Evolutionary conservation across 2,888 invertebrate species (phyloP), one percentile per base, ranked within the genome.

Genomic region (Leptopterna dolabrata): DNA sequence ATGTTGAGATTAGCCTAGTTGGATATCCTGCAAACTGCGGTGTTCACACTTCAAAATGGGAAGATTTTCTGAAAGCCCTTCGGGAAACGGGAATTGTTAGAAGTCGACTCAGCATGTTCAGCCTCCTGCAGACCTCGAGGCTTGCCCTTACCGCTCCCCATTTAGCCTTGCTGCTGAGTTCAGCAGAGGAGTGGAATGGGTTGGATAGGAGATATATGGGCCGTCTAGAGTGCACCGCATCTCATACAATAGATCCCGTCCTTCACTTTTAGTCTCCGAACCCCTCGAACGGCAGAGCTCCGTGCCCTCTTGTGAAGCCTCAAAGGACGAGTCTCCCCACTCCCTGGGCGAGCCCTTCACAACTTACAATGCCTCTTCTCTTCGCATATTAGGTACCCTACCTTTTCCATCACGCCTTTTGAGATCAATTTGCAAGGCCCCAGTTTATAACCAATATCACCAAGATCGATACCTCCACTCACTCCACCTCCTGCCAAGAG

Each of bases 181-280:
- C 83, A 83, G 83, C 83, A 83, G 27, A 14, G 63, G 63, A 55
- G 6, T n/a, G 63, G 63, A 63, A 63, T 19, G 63, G 51, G 76
- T 41, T 14, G 27, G 78, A 19, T 19, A 1, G 70, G 63, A n/a
- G 83, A 43, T 63, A 83, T 83, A 43, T 83, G 83, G 83, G 83
- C 70, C 83, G 41, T 70, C 83, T 63, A 43, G 83, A 83, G 83
- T 83, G 83, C 70, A 41, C 43, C 63, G 70, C 63, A 70, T 70
- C 63, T 55, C 83, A 81, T 55, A 83, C 83, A 83, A 83, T 83
- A 83, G 83, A 27, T 78, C 30, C 70, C 43, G 41, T n/a, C 41
- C 43, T 47, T 27, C 43, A 27, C 81, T 81, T 81, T 45, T 55
- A 27, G 30, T 43, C 81, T 47, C 43, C 63, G 16, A 81, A 81